These are phyloP conservation scores for Rousettus leschenaultii DNA, from an alignment of 2,113 vertebrate genomes.

Conservation along the genomic window DNA sequence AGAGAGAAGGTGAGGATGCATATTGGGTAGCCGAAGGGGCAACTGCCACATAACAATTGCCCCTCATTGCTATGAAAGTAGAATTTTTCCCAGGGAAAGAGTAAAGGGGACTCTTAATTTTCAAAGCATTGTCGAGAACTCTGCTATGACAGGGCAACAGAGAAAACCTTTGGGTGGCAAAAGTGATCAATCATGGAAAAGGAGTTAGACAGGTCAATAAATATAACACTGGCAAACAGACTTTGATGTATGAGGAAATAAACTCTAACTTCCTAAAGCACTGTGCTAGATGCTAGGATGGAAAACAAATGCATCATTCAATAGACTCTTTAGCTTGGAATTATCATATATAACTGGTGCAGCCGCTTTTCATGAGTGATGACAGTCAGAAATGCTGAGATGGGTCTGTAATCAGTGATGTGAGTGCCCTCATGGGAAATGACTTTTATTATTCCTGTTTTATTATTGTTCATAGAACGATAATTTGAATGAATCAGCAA, in stretches of 20 bases:
- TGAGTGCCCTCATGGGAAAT: not conserved
- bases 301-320: slow-evolving; percentile 40
- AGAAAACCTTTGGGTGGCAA: slow-evolving; percentile 61
- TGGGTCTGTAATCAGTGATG: not conserved
- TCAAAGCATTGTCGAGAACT: slow-evolving; percentile 50
- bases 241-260: slow-evolving; percentile 59
- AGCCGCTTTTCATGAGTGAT: slow-evolving; percentile 48
- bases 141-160: slow-evolving; percentile 18
- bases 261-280: slow-evolving; percentile 34
- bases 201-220: slow-evolving; percentile 65
- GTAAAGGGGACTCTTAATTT: slow-evolving; percentile 10
- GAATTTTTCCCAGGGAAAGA: not conserved
- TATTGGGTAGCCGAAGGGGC: not conserved
- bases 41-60: not conserved
- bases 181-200: slow-evolving; percentile 61
- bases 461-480: not conserved
- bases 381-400: not conserved
- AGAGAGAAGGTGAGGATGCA: not conserved
- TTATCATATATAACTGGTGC: not conserved
- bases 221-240: slow-evolving; percentile 46
- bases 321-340: slow-evolving; percentile 24
- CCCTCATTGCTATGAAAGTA: not conserved
- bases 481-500: not conserved
- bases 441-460: not conserved
- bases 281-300: not conserved